Conservation (phyloP, 2,797 vertebrate genomes). For the Carduelis carduelis region DNA sequence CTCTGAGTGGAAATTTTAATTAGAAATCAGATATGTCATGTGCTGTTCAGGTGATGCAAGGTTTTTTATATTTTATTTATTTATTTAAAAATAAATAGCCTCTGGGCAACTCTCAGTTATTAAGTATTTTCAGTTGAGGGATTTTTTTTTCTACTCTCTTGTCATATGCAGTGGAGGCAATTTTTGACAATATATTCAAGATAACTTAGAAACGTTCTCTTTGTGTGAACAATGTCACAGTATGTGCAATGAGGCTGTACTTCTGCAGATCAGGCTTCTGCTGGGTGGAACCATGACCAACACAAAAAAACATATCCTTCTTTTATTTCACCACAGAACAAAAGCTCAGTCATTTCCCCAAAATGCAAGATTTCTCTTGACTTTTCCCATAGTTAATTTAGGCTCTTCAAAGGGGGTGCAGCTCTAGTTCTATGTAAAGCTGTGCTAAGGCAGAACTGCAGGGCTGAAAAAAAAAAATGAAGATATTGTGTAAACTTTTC, state of each 20-base stretch:
- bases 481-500: not conserved
- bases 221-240: not conserved
- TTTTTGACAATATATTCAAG: not conserved
- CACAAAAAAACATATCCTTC: not conserved
- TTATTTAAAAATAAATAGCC: not conserved
- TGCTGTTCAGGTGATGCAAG: constrained; percentile 28
- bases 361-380: not conserved
- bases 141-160: not conserved
- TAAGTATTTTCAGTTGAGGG: not conserved
- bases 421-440: not conserved
- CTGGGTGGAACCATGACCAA: not conserved
- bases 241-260: not conserved
- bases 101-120: not conserved
- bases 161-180: not conserved
- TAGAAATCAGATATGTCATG: constrained; percentile 48
- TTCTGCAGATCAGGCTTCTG: not conserved
- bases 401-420: not conserved
- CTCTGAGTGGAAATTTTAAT: constrained; percentile 48
- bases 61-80: not conserved
- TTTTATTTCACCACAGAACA: not conserved
- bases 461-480: not conserved
- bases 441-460: not conserved
- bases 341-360: not conserved
- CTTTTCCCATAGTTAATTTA: not conserved
- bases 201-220: not conserved